These are phyloP conservation scores for Uropetala carovei DNA, from an alignment of 2,888 invertebrate species.

Conservation along the genomic window DNA sequence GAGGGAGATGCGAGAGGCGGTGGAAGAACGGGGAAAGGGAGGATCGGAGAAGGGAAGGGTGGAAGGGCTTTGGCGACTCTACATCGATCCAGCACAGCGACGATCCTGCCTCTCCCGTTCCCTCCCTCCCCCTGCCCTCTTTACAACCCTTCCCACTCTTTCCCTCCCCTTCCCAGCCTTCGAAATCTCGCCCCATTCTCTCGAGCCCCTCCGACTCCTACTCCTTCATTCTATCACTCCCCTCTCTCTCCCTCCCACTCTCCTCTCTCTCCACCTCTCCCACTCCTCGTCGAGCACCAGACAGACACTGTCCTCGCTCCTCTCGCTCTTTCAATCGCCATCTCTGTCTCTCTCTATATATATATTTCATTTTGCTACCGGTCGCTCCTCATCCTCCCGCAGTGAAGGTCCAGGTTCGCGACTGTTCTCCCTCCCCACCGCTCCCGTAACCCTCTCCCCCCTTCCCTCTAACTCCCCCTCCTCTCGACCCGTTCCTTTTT, in stretches of 20 bases:
- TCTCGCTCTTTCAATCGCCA: background rate
- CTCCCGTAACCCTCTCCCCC: background rate
- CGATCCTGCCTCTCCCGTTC: background rate
- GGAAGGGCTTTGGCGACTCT: constrained; percentile 47
- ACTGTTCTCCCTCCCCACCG: background rate
- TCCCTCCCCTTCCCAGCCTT: background rate
- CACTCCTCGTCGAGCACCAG: background rate
- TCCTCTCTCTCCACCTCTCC: background rate
- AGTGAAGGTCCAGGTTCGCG: constrained; percentile 24
- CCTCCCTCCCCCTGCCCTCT: background rate
- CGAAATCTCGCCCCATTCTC: background rate
- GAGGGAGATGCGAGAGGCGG: background rate
- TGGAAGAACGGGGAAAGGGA: background rate
- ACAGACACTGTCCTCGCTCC: constrained; percentile 5
- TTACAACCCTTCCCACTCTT: background rate
- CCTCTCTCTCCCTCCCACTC: background rate
- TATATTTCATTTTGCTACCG: background rate
- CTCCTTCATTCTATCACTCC: background rate
- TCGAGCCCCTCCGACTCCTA: background rate
- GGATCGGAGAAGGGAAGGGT: background rate
- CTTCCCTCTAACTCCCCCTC: background rate
- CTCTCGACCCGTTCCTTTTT: background rate
- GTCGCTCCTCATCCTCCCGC: constrained; percentile 14
- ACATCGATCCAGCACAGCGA: constrained; percentile 39
- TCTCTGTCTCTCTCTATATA: too few relatives aligned